A percentile compares a stretch with the other conserved stretches of the same genome.
Evolutionary conservation across 2,888 invertebrate species (phyloP).

Genomic region (Pammene fasciana): DNA sequence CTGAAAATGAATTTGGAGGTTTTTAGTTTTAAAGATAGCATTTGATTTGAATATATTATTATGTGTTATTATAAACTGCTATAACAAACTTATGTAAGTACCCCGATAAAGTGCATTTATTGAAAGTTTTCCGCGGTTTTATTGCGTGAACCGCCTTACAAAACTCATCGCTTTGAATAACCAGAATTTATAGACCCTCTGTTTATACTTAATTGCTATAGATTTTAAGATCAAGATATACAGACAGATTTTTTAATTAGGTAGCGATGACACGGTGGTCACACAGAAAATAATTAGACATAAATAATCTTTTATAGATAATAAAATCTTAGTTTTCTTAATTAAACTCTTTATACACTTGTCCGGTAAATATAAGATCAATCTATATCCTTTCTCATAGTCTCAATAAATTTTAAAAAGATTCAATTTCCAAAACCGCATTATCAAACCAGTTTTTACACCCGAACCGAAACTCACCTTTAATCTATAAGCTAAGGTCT

Average conservation of each 20-base stretch:
- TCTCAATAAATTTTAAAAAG: conserved; percentile 10
- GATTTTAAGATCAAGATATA: neutral
- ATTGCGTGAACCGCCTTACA: no score
- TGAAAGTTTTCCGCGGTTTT: no score
- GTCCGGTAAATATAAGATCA: conserved; percentile 28
- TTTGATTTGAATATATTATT: no score
- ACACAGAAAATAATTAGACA: conserved; percentile 11
- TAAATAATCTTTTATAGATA: conserved; percentile 24
- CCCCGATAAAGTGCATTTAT: no score
- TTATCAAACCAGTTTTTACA: conserved; percentile 29
- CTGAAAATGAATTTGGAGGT: no score
- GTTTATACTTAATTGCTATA: neutral
- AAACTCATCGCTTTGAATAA: neutral
- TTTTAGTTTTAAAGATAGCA: no score
- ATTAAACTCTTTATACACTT: conserved; percentile 32
- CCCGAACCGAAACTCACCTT: conserved; percentile 2
- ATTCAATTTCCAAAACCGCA: conserved; percentile 28
- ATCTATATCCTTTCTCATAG: conserved; percentile 28
- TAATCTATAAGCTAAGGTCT: neutral
- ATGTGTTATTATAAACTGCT: no score
- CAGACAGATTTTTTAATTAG: conserved; percentile 3
- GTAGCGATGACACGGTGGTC: conserved; percentile 12
- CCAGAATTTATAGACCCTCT: neutral
- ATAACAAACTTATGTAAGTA: no score
- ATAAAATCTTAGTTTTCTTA: conserved; percentile 27